Percentiles rank a stretch among this genome's conserved stretches.
Conservation (phyloP, 2,113 vertebrate species). For the Ardeotis arabs region DNA sequence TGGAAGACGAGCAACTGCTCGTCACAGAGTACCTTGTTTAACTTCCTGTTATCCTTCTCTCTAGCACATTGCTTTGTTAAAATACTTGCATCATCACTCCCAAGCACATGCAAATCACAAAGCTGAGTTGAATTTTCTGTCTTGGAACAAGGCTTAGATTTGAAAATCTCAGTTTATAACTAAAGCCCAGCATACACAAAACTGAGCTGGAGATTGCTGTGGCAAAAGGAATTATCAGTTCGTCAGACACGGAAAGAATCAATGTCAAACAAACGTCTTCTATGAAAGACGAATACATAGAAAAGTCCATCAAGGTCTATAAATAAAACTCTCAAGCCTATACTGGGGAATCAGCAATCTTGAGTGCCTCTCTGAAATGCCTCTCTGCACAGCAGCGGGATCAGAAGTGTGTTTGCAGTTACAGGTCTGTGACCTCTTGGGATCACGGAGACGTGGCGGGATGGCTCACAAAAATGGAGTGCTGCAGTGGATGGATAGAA, state of each 20-base stretch:
- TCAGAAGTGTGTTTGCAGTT: neutral
- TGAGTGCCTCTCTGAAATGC: neutral
- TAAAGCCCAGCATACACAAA: neutral
- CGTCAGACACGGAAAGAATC: neutral
- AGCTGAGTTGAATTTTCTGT: neutral
- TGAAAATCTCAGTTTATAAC: neutral
- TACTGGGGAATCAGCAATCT: accelerated
- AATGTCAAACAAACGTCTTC: neutral
- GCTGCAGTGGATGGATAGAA: neutral
- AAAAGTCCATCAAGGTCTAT: neutral
- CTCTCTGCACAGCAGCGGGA: accelerated
- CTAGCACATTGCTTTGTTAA: neutral
- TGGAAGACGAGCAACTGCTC: neutral
- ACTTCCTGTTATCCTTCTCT: neutral
- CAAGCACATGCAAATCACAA: neutral
- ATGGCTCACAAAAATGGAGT: neutral
- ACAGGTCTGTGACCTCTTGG: neutral
- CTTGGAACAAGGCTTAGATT: neutral
- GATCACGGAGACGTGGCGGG: neutral
- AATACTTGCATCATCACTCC: neutral
- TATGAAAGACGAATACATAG: neutral
- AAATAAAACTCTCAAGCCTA: neutral
- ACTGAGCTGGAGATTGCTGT: neutral
- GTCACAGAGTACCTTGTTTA: neutral
- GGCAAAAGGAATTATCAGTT: neutral